These are phyloP conservation scores for Montipora capitata DNA, from an alignment of 92 coral and sea anemone genomes.

Conservation along the genomic window DNA sequence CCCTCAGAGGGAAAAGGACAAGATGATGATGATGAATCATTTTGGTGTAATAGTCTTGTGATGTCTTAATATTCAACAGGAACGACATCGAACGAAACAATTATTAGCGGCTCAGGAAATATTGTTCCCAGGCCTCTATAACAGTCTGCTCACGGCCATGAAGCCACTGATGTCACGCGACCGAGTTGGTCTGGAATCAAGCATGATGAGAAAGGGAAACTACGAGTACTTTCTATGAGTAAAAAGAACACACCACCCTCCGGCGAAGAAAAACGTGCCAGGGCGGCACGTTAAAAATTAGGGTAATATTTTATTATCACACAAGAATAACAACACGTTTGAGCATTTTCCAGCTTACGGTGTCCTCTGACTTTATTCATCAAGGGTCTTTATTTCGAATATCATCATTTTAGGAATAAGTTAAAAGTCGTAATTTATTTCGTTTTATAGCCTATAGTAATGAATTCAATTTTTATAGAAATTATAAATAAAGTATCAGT, in stretches of 20 bases:
- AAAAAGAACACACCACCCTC: no score
- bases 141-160: slow-evolving; percentile 96
- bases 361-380: no score
- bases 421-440: not conserved
- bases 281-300: no score
- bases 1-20: no score
- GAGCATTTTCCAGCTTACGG: no score
- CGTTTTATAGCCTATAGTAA: not conserved
- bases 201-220: slow-evolving; percentile 82
- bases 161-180: slow-evolving; percentile 97
- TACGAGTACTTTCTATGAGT: slow-evolving; percentile 80
- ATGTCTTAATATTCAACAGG: slow-evolving; percentile 62
- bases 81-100: slow-evolving; percentile 98
- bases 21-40: no score
- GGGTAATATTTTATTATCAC: not conserved
- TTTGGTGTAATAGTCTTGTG: no score
- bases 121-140: slow-evolving; percentile 93
- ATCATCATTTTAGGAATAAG: slow-evolving; percentile 2
- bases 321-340: not conserved
- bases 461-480: not conserved
- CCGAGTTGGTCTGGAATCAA: slow-evolving; percentile 94
- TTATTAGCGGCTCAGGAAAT: slow-evolving; percentile 98
- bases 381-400: not conserved
- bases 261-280: no score
- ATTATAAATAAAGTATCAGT: not conserved